Conservation (phyloP, 2,113 vertebrate species). For the Microtus richardsoni region DNA sequence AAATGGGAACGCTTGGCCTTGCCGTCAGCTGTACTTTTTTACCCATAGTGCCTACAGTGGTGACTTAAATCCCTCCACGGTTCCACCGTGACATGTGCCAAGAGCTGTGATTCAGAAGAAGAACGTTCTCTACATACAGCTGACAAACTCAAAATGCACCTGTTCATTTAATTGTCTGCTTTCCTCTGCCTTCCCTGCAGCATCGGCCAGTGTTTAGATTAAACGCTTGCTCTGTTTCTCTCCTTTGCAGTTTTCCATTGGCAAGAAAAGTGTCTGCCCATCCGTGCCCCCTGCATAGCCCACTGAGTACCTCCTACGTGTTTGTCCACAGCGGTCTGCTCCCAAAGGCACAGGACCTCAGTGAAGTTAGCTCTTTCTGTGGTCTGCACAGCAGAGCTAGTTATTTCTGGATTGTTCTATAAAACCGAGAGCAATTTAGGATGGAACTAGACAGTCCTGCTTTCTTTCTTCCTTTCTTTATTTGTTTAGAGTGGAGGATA, state of each 20-base stretch:
- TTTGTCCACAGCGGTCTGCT: background rate
- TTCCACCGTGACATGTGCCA: conserved; percentile 8
- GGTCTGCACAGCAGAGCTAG: background rate
- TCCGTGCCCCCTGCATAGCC: background rate
- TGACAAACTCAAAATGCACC: conserved; percentile 54
- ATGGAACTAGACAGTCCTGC: background rate
- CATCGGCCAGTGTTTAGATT: conserved; percentile 11
- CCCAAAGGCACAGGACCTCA: fast-evolving
- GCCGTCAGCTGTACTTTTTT: background rate
- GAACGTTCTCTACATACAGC: conserved; percentile 16
- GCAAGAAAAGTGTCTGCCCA: conserved; percentile 2
- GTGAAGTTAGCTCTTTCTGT: background rate
- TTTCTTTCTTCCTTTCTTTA: background rate
- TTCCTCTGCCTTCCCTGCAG: background rate
- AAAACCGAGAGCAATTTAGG: conserved; percentile 35
- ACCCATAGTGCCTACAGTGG: background rate
- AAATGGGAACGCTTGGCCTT: background rate
- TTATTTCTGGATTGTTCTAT: conserved; percentile 34
- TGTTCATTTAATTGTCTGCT: conserved; percentile 38
- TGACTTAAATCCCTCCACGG: background rate
- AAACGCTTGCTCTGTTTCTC: background rate
- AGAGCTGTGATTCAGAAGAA: conserved; percentile 42
- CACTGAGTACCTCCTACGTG: background rate
- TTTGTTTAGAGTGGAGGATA: conserved; percentile 67
- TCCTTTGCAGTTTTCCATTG: background rate